phyloP scores from a whole-genome alignment of 2,797 vertebrate genomes.

The Typhlichthys subterraneus region DNA sequence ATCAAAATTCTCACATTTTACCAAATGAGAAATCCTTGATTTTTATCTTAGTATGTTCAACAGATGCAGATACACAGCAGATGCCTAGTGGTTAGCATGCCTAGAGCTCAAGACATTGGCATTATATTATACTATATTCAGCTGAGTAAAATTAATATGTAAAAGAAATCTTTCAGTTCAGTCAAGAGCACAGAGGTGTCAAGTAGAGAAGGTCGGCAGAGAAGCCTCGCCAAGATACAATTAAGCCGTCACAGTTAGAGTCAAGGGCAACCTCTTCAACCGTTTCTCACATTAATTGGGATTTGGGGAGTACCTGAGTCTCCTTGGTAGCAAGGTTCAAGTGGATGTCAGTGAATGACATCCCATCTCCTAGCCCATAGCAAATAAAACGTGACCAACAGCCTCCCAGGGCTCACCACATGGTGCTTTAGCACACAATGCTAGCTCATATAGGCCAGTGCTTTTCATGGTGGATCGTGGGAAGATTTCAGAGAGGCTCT shows the following conservation, averaged over 20 bases:
- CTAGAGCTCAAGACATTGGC: conserved; percentile 28
- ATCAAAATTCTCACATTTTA: too few species aligned
- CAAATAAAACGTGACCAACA: conserved; percentile 82
- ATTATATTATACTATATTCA: conserved; percentile 42
- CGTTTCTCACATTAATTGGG: conserved; percentile 82
- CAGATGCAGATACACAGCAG: conserved; percentile 13
- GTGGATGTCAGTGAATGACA: conserved; percentile 76
- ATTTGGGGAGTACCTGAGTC: conserved; percentile 80
- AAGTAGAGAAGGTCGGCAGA: conserved; percentile 73
- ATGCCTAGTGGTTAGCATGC: conserved; percentile 11
- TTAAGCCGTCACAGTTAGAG: conserved; percentile 79
- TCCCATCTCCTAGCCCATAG: conserved; percentile 60
- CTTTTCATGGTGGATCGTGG: too few species aligned
- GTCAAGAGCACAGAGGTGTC: conserved; percentile 67
- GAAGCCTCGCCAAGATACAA: conserved; percentile 77
- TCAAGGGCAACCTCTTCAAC: conserved; percentile 80
- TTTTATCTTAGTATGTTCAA: background rate
- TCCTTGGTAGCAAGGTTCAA: conserved; percentile 77
- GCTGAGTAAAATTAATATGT: conserved; percentile 64
- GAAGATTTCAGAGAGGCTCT: too few species aligned
- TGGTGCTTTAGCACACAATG: conserved; percentile 45
- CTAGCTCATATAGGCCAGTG: conserved; percentile 1
- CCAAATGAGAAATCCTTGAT: too few species aligned
- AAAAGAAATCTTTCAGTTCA: conserved; percentile 68
- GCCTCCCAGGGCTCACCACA: conserved; percentile 71